Evolutionary conservation across 2,888 invertebrate species (phyloP).

Genomic region (Alsophila aescularia): DNA sequence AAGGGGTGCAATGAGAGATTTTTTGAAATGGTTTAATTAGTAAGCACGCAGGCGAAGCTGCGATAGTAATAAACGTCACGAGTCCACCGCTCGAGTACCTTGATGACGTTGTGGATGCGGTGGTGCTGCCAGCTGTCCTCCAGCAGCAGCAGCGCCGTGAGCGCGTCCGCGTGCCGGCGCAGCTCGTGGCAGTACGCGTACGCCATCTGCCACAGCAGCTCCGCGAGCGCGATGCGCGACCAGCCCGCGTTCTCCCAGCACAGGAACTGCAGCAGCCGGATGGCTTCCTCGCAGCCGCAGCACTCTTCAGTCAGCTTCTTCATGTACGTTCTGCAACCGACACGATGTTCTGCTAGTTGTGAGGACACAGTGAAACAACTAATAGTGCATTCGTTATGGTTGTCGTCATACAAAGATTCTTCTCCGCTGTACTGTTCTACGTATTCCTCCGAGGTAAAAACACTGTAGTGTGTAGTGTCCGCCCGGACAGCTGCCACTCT

Average conservation of each 20-base stretch:
- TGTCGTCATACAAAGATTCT: background rate
- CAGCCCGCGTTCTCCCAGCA: slow-evolving; percentile 99
- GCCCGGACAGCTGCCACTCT: too few species aligned
- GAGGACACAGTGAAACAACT: too few species aligned
- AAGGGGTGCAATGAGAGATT: too few species aligned
- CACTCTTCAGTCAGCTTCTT: slow-evolving; percentile 98
- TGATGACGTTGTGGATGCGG: slow-evolving; percentile 96
- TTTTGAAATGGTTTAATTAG: too few species aligned
- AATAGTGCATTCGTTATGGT: background rate
- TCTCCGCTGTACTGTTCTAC: too few species aligned
- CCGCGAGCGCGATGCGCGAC: slow-evolving; percentile 94
- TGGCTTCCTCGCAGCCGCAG: slow-evolving; percentile 95
- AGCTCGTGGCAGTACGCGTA: slow-evolving; percentile 97
- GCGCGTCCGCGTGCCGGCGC: slow-evolving; percentile 95
- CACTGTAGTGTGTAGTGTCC: too few species aligned
- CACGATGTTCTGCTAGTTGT: background rate
- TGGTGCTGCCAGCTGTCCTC: slow-evolving; percentile 99
- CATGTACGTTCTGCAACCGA: slow-evolving; percentile 86
- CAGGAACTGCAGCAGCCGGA: slow-evolving; percentile 95
- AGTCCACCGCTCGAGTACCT: too few species aligned
- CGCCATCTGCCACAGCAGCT: slow-evolving; percentile 95
- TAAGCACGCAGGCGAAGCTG: too few species aligned
- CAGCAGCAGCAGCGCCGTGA: slow-evolving; percentile 93
- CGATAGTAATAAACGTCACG: too few species aligned
- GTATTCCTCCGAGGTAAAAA: too few species aligned